Evolutionary conservation across 2,797 vertebrate genomes (phyloP).

Genomic region (Ibycter americanus): DNA sequence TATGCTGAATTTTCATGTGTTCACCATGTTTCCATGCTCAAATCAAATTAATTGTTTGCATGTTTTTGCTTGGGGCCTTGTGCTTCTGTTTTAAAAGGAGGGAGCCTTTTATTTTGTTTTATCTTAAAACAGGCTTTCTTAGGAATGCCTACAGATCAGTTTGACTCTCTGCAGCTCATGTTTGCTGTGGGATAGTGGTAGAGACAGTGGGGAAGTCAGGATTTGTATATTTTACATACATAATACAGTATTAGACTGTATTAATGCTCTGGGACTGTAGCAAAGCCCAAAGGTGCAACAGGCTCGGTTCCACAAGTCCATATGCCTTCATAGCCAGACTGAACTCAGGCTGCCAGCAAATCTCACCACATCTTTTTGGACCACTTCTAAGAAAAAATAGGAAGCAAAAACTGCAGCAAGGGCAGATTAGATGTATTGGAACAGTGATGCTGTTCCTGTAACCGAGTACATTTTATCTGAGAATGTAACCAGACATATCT

Average conservation of each 20-base stretch:
- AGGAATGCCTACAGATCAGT: neutral
- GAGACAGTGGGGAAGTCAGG: neutral
- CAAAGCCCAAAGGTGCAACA: neutral
- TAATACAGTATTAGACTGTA: neutral
- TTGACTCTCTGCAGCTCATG: neutral
- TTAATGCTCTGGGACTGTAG: neutral
- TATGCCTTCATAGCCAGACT: neutral
- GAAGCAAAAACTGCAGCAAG: neutral
- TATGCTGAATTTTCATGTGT: neutral
- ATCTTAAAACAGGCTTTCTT: neutral
- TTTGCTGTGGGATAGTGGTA: neutral
- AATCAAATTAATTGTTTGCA: neutral
- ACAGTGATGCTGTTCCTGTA: neutral
- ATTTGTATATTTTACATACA: too few relatives aligned
- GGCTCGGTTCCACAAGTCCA: neutral
- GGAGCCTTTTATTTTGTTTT: neutral
- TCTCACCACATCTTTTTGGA: neutral
- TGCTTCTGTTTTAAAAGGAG: neutral
- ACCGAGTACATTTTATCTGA: neutral
- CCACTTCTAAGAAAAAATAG: fast-evolving
- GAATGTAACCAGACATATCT: neutral
- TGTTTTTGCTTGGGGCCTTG: neutral
- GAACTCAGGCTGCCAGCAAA: neutral
- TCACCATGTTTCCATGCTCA: neutral
- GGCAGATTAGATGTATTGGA: fast-evolving